These are phyloP conservation scores for Scopus umbretta DNA, from an alignment of 2,113 vertebrate genomes.

Conservation along the genomic window DNA sequence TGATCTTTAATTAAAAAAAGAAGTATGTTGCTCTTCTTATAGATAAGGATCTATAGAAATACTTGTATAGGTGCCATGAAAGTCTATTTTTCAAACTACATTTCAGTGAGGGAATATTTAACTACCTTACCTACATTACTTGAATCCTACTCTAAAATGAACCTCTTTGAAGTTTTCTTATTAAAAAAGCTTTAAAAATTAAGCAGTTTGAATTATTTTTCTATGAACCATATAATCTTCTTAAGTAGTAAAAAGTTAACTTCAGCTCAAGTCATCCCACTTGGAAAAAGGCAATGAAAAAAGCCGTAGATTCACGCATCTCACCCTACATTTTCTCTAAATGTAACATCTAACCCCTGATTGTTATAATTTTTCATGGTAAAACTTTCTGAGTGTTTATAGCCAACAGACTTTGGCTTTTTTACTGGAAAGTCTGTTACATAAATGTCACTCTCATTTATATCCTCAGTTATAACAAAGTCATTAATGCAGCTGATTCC, in stretches of 20 bases:
- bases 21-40: conserved; percentile 36
- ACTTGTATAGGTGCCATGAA: conserved; percentile 53
- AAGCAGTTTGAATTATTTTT: conserved; percentile 50
- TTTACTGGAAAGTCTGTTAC: conserved; percentile 24
- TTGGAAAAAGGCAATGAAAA: not conserved
- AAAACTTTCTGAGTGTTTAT: conserved; percentile 24
- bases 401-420: conserved; percentile 27
- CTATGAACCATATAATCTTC: conserved; percentile 25
- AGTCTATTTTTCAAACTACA: conserved; percentile 39
- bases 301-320: not conserved
- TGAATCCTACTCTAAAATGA: conserved; percentile 13
- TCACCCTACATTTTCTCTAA: not conserved
- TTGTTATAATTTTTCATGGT: not conserved
- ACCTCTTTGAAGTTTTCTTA: conserved; percentile 61
- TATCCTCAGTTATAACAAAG: not conserved
- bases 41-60: conserved; percentile 64
- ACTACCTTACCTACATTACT: conserved; percentile 18
- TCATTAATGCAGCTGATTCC: conserved; percentile 3
- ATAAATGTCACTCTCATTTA: conserved; percentile 29
- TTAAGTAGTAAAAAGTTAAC: conserved; percentile 36
- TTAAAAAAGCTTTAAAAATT: conserved; percentile 53
- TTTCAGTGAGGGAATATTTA: conserved; percentile 25
- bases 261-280: not conserved
- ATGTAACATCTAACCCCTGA: not conserved
- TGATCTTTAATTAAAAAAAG: conserved; percentile 62